Percentiles rank a stretch among this genome's conserved stretches.
Conservation (phyloP, 2,888 invertebrate species). For the Mythimna albipuncta region DNA sequence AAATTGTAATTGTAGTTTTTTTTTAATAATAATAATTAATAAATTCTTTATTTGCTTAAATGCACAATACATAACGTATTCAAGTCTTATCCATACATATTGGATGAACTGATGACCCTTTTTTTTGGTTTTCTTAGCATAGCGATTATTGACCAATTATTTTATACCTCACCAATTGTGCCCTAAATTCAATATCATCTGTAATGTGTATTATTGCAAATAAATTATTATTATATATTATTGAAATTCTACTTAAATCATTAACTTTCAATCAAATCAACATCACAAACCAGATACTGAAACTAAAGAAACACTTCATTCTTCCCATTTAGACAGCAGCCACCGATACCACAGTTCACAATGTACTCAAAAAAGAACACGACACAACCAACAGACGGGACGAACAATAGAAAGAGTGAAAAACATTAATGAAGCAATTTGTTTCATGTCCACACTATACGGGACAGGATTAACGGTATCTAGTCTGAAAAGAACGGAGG, state of each 20-base stretch:
- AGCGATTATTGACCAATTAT: too few species aligned
- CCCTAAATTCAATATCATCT: too few species aligned
- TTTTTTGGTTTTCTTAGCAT: too few species aligned
- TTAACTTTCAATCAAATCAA: not conserved
- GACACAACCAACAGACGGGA: slow-evolving; percentile 21
- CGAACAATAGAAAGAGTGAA: slow-evolving; percentile 57
- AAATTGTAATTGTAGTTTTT: too few species aligned
- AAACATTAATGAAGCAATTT: slow-evolving; percentile 72
- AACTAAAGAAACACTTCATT: slow-evolving; percentile 22
- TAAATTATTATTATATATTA: too few species aligned
- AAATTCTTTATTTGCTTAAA: too few species aligned
- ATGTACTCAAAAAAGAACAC: slow-evolving; percentile 44
- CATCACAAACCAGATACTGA: not conserved
- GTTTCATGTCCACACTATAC: slow-evolving; percentile 66
- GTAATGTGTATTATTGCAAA: too few species aligned
- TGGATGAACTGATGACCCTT: too few species aligned
- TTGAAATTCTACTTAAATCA: not conserved
- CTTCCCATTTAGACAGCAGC: slow-evolving; percentile 19
- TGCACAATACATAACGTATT: too few species aligned
- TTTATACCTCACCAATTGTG: too few species aligned
- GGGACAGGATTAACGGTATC: slow-evolving; percentile 67
- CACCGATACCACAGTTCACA: slow-evolving; percentile 32
- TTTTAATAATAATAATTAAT: too few species aligned
- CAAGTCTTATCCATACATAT: too few species aligned
- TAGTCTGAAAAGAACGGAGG: slow-evolving; percentile 61